Evolutionary conservation across 2,113 vertebrate species (phyloP).

Genomic region (Ginglymostoma cirratum): DNA sequence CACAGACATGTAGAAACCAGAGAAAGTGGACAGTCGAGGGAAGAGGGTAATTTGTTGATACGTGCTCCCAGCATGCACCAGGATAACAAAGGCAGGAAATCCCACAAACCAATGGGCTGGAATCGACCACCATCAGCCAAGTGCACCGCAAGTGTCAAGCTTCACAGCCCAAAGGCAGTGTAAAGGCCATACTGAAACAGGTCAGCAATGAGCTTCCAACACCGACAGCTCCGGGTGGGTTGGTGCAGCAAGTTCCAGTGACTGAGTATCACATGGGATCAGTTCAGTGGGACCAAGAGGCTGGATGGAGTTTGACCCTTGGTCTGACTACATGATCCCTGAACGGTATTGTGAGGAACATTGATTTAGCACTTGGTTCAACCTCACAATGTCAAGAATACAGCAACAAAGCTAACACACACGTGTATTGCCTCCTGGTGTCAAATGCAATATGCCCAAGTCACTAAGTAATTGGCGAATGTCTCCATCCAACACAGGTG

Average conservation of each 20-base stretch:
- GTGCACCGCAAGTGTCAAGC: background rate
- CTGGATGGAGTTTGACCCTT: too few relatives aligned
- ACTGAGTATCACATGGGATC: background rate
- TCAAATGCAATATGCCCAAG: background rate
- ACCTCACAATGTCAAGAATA: too few relatives aligned
- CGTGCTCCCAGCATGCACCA: background rate
- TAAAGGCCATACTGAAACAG: background rate
- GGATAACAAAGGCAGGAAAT: background rate
- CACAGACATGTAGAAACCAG: background rate
- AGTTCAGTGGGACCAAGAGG: background rate
- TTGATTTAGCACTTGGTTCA: too few relatives aligned
- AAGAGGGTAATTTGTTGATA: background rate
- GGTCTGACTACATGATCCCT: too few relatives aligned
- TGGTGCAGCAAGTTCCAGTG: background rate
- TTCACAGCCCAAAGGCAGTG: background rate
- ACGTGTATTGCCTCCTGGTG: too few relatives aligned
- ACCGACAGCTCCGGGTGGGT: background rate
- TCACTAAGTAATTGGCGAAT: too few relatives aligned
- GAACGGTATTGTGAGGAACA: too few relatives aligned
- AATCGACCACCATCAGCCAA: background rate
- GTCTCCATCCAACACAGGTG: too few relatives aligned
- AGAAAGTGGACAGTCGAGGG: too few relatives aligned
- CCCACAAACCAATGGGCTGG: background rate
- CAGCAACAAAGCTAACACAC: too few relatives aligned
- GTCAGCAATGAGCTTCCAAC: background rate